These are phyloP conservation scores for Petaurus breviceps DNA, from an alignment of 2,113 vertebrate species.

Conservation along the genomic window DNA sequence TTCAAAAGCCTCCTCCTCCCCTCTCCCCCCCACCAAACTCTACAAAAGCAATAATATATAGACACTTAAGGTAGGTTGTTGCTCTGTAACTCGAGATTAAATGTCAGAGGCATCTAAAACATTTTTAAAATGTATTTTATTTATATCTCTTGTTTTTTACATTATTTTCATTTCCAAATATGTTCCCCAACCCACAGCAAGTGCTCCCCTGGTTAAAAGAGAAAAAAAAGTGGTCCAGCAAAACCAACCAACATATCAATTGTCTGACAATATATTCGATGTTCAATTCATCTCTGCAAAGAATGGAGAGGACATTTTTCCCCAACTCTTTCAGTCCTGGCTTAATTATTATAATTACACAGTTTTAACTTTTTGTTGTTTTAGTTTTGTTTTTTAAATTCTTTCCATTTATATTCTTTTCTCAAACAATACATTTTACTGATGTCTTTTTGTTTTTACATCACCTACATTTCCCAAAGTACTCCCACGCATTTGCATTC, in stretches of 20 bases:
- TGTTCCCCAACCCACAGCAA: background rate
- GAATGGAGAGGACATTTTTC: background rate
- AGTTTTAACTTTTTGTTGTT: background rate
- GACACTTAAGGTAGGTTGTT: background rate
- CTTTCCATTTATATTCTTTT: background rate
- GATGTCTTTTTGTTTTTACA: background rate
- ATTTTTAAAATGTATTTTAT: background rate
- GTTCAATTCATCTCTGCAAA: background rate
- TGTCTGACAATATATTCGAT: background rate
- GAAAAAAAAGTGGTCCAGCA: background rate
- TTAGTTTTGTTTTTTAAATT: background rate
- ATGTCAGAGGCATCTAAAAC: background rate
- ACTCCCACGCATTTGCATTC: background rate
- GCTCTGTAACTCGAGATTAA: background rate
- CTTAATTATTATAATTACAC: background rate
- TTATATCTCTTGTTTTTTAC: background rate
- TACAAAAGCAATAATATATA: background rate
- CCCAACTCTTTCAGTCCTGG: background rate
- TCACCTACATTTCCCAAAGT: background rate
- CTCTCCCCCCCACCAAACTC: background rate
- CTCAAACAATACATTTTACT: background rate
- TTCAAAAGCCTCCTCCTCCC: background rate
- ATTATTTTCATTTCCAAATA: background rate
- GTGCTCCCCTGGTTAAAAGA: background rate
- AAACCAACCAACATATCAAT: background rate